phyloP scores from a whole-genome alignment of 37 sponge, comb jelly and placozoan species.

The Tethya wilhelma region DNA sequence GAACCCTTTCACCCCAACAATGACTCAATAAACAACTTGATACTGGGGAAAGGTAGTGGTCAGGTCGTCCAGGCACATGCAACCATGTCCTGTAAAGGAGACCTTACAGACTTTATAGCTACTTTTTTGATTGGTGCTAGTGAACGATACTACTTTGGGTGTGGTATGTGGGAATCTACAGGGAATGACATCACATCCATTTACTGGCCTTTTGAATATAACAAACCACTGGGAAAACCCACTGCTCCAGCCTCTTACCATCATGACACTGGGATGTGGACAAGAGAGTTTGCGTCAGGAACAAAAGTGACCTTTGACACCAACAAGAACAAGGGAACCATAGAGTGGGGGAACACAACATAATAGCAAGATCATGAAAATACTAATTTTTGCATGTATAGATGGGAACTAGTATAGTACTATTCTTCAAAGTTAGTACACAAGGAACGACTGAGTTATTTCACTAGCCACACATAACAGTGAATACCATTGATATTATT shows the following conservation, averaged over 20 bases:
- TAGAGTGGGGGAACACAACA: constrained; percentile 44
- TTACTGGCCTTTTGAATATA: constrained; percentile 32
- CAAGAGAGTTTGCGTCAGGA: constrained; percentile 32
- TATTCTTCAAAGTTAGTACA: too few species aligned
- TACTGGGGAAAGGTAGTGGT: constrained; percentile 3
- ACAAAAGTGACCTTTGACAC: constrained; percentile 50
- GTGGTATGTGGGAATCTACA: constrained; percentile 29
- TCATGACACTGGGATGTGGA: constrained; percentile 36
- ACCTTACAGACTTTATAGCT: constrained; percentile 47
- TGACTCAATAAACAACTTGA: constrained; percentile 21
- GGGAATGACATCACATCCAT: constrained; percentile 20
- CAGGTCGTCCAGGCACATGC: constrained; percentile 57
- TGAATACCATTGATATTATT: too few species aligned
- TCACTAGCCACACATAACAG: neutral
- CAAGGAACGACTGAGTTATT: too few species aligned
- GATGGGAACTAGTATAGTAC: too few species aligned
- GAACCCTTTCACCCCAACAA: constrained; percentile 40
- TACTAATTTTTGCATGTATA: too few species aligned
- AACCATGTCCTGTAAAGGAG: constrained; percentile 8
- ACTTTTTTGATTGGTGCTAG: constrained; percentile 63
- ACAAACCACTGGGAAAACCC: constrained; percentile 59
- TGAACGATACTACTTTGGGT: constrained; percentile 39
- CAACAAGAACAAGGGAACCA: constrained; percentile 49
- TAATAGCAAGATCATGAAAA: too few species aligned
- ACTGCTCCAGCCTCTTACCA: constrained; percentile 28